Evolutionary conservation across 2,113 vertebrate genomes (phyloP).

Genomic region (Fulmarus glacialis): DNA sequence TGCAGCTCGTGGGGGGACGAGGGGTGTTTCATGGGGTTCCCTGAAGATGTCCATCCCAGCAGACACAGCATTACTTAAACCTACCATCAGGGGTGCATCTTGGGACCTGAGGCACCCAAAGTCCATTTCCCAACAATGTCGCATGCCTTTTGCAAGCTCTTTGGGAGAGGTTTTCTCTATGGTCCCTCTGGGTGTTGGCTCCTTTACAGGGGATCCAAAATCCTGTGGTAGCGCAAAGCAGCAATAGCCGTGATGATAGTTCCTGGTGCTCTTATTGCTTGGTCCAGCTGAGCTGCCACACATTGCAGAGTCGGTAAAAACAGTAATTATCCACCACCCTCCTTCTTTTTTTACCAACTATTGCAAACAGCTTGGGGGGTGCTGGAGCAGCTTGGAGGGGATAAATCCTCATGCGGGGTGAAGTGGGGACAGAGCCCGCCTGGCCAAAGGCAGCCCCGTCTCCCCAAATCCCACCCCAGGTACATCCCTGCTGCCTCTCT

Average conservation of each 20-base stretch:
- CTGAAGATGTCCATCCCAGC: neutral
- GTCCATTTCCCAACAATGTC: neutral
- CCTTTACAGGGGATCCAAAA: neutral
- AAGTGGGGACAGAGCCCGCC: rapidly evolving
- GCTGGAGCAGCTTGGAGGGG: neutral
- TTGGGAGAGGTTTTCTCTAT: neutral
- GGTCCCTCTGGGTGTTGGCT: neutral
- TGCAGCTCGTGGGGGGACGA: neutral
- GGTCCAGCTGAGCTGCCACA: neutral
- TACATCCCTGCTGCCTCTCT: neutral
- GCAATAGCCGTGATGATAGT: neutral
- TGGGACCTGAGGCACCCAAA: neutral
- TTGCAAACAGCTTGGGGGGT: neutral
- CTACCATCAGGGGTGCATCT: neutral
- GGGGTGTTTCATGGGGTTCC: neutral
- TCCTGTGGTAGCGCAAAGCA: rapidly evolving
- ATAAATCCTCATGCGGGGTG: rapidly evolving
- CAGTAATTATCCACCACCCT: neutral
- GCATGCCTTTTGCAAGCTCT: rapidly evolving
- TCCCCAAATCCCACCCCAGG: neutral
- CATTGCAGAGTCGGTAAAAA: neutral
- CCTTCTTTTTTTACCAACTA: neutral
- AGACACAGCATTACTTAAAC: neutral
- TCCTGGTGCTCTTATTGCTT: neutral
- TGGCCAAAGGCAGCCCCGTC: neutral